Base-by-base conservation (phyloP, 2,888 invertebrate species). In the Chalcis sispes region DNA sequence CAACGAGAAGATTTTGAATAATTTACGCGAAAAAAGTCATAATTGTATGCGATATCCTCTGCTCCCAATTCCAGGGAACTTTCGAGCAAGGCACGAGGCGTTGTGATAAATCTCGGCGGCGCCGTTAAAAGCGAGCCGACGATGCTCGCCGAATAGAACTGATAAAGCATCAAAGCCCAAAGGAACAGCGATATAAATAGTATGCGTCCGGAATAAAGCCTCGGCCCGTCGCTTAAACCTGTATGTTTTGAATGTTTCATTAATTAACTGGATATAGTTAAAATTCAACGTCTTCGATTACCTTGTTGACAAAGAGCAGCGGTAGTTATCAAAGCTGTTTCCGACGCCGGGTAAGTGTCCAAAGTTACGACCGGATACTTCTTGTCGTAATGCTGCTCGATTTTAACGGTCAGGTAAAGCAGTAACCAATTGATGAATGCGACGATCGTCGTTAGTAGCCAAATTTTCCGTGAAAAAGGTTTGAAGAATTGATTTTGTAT, bases 401-500 rank as follows among this genome's bases (percentile, higher is more conserved):
- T 48, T 75, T 79, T 83, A 0, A 81, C 79, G 1, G 80, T 80
- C 2, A 78, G n/a, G 25, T 81, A 83, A 1, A 85, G 74, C 13
- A 84, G 66, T 15, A 81, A 29, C 81, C 83, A 83, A 75, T 81
- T 82, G 0, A 83, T 52, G 4, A 80, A n/a, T 13, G 77, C 79
- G 0, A 86, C 85, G 4, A 90, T 62, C 8, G 90, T 89, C 74
- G 91, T 89, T 40, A 90, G 88, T 92, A 93, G 77, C 85, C 86
- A 94, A 2, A 94, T 92, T 1, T 85, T 84, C 40, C 85, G 85
- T 8, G 90, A 89, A 50, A 94, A 89, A 0, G 94, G 94, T 40
- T 92, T 90, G 0, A 93, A 89, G 85, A 93, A 94, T 32, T 93
- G 91, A 54, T 91, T 91, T 77, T 90, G 91, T 81, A 92, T 90